Conservation (phyloP, 2,113 vertebrate species). For the Sapayoa aenigma region DNA sequence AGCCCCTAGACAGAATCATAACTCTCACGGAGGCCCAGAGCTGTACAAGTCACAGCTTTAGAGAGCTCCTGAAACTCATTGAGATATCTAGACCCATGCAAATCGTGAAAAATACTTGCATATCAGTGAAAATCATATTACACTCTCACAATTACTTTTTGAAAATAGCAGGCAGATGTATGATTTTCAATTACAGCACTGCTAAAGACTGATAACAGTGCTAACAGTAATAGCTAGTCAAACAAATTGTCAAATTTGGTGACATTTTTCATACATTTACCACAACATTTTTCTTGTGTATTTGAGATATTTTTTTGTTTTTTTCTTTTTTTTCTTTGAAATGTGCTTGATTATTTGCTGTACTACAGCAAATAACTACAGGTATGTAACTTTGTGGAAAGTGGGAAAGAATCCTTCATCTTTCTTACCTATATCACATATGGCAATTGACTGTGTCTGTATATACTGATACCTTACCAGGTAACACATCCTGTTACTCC, state of each 20-base stretch:
- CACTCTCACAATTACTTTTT: background rate
- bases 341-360: background rate
- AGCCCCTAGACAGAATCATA: background rate
- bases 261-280: background rate
- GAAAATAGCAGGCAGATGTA: background rate
- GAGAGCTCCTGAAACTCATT: background rate
- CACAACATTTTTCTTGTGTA: background rate
- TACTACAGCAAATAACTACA: background rate
- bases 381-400: background rate
- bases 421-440: rapidly evolving
- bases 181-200: background rate
- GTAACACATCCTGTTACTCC: background rate
- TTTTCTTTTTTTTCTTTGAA: background rate
- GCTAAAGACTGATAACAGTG: background rate
- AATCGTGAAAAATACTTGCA: background rate
- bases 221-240: background rate
- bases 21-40: background rate
- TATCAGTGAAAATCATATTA: background rate
- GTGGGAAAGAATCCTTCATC: background rate
- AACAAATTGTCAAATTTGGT: background rate
- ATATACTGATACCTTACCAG: background rate
- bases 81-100: background rate
- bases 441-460: rapidly evolving
- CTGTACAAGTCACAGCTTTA: background rate
- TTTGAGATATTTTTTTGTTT: rapidly evolving